Evolutionary conservation across 2,113 vertebrate species (phyloP), one percentile per base, ranked within the genome.

Genomic region (Pipra filicauda): DNA sequence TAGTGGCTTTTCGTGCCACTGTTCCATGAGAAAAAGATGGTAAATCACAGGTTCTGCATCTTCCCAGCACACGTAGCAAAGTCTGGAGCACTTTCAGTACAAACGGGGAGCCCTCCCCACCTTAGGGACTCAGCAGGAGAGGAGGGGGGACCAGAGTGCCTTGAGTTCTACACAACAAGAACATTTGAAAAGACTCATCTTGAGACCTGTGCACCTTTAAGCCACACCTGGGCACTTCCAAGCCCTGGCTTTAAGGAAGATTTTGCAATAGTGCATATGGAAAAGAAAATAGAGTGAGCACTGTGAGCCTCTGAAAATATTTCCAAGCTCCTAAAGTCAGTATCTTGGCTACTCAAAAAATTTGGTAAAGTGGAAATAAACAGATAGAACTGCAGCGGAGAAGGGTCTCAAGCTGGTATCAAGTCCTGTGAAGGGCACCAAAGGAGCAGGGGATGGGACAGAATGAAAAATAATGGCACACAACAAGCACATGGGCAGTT

Each of bases 71-170:
- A 2, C 27, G 5, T 28, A 91, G 39, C 19, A 58, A 30, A 16
- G 27, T 24, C 49, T 52, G 57, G 20, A 84, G 37, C 31, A 41
- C 11, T 78, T 33, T 24, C 2, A 1, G 30, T 27, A 46, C 11
- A 0, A 0, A 20, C 52, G 78, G 54, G 85, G 52, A 91, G n/a
- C 13, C 13, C n/a, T 66, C 24, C 12, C 28, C 8, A 37, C 5
- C 5, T 41, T 20, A 65, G 37, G 27, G 24, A 72, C 27, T 8
- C 39, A 28, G 15, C 6, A 72, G 61, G 31, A 94, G 24, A 59
- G 35, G 14, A 81, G 23, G 12, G 4, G 51, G 27, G 43, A 65
- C 4, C 31, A 65, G 28, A 19, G 13, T 16, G 7, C 28, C 57
- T 54, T 5, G 18, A 74, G 5, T 39, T 33, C 49, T 88, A 33